Evolutionary conservation across 2,888 invertebrate species (phyloP).

Genomic region (Corbicula japonica): DNA sequence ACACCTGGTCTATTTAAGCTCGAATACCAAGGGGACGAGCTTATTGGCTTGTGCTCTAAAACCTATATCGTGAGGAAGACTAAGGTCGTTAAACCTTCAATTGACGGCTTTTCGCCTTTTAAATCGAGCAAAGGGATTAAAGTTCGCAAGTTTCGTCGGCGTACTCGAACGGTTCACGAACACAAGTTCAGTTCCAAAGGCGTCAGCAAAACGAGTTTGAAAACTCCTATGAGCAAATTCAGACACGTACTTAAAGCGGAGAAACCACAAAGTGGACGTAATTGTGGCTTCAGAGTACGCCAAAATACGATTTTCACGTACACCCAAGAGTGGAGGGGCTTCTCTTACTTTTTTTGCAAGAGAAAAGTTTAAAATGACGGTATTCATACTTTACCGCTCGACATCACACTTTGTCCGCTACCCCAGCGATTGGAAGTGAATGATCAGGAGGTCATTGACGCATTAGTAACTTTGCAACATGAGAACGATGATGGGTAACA

Average conservation of each 20-base stretch:
- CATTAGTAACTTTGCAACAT: background rate
- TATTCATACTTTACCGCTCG: background rate
- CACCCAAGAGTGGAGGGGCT: background rate
- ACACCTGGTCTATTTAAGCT: too few species aligned
- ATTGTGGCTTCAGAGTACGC: background rate
- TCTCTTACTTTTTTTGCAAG: constrained; percentile 1
- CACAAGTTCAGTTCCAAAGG: constrained; percentile 53
- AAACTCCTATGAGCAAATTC: constrained; percentile 43
- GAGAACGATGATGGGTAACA: too few species aligned
- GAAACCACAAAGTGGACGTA: background rate
- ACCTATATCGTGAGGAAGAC: too few species aligned
- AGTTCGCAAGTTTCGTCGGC: background rate
- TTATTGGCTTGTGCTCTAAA: too few species aligned
- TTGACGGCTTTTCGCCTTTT: constrained; percentile 17
- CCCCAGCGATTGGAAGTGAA: background rate
- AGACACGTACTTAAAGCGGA: background rate
- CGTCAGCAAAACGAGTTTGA: constrained; percentile 28
- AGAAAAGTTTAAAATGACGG: background rate
- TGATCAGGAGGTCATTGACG: background rate
- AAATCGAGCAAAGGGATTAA: background rate
- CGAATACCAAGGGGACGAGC: too few species aligned
- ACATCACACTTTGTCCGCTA: background rate
- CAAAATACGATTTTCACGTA: background rate
- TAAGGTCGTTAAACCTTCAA: too few species aligned
- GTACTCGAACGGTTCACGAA: background rate